Conservation (phyloP, 1,140 invertebrate species). For the Magallana ariakensis region DNA sequence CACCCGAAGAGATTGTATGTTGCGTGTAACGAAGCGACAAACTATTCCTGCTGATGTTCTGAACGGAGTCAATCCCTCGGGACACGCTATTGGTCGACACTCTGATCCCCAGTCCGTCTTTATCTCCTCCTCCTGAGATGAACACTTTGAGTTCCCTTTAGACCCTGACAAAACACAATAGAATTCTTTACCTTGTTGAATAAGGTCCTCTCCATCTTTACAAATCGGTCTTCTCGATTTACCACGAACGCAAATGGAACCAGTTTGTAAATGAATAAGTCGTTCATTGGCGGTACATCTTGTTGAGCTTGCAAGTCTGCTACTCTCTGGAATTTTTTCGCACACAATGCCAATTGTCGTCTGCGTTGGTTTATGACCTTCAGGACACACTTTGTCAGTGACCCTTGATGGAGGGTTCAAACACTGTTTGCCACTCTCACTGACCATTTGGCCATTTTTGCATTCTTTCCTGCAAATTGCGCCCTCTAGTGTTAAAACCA, state of each 20-base stretch:
- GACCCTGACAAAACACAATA: constrained; percentile 2
- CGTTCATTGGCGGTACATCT: not conserved
- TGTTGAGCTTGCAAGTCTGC: not conserved
- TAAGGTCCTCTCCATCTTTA: not conserved
- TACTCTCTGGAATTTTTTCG: not conserved
- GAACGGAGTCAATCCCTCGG: not conserved
- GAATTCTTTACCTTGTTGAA: not conserved
- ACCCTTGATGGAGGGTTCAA: not conserved
- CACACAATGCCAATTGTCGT: constrained; percentile 23
- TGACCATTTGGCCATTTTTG: not conserved
- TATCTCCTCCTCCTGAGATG: not conserved
- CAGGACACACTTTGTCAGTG: not conserved
- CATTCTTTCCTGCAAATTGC: not conserved
- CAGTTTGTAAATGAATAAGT: constrained; percentile 8
- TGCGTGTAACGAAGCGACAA: not conserved
- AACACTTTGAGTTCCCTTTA: not conserved
- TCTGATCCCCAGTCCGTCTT: not conserved
- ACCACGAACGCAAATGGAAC: too few relatives aligned
- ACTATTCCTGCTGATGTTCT: constrained; percentile 3
- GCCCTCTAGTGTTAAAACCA: not conserved
- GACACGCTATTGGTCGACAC: not conserved
- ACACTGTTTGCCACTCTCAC: not conserved
- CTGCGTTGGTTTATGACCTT: constrained; percentile 15
- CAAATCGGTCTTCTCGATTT: constrained; percentile 9
- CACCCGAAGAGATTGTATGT: not conserved